Evolutionary conservation across 1,140 invertebrate genomes (phyloP).

Genomic region (Chironomus tepperi): DNA sequence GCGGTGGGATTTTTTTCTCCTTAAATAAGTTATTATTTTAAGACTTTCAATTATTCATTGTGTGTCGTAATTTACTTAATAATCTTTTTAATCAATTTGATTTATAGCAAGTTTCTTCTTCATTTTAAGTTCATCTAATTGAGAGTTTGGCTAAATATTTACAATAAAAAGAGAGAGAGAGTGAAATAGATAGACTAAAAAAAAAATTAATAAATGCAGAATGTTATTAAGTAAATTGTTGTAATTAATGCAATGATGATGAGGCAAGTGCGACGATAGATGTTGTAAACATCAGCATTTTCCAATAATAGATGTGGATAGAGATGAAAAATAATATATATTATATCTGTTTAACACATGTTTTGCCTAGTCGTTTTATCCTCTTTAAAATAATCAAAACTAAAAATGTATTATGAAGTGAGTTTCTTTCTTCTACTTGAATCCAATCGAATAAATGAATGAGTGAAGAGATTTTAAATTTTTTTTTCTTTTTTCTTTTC

Average conservation of each 20-base stretch:
- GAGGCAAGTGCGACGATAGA: slow-evolving; percentile 11
- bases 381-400: background rate
- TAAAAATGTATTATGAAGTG: background rate
- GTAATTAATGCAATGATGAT: background rate
- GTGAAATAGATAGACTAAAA: too few relatives aligned
- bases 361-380: background rate
- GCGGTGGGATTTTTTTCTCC: too few relatives aligned
- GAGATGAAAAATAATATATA: background rate
- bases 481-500: background rate
- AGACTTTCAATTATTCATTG: too few relatives aligned
- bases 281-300: background rate
- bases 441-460: background rate
- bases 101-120: too few relatives aligned
- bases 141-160: too few relatives aligned
- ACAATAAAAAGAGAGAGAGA: too few relatives aligned
- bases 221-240: too few relatives aligned
- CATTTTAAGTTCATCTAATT: too few relatives aligned
- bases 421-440: background rate
- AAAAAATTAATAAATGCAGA: too few relatives aligned
- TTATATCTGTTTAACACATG: slow-evolving; percentile 13
- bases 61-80: too few relatives aligned
- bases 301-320: background rate
- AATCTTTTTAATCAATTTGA: too few relatives aligned
- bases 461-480: background rate
- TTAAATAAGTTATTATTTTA: too few relatives aligned